These are phyloP conservation scores for Zhuqinia jingwanae DNA, from an alignment of 2,888 invertebrate species.

Conservation along the genomic window DNA sequence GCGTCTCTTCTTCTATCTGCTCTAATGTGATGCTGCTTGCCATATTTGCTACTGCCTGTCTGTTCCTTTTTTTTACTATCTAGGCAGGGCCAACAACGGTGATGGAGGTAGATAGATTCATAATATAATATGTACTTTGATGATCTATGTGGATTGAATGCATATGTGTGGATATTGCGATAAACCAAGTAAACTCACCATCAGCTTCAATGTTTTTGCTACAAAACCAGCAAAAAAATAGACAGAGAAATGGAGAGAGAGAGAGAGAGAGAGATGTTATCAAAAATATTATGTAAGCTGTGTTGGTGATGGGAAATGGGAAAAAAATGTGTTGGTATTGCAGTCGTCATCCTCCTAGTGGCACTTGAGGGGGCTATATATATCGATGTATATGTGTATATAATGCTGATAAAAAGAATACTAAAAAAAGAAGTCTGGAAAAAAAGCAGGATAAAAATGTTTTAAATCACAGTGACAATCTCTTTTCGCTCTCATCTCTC, in stretches of 20 bases:
- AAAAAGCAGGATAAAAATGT: conserved; percentile 57
- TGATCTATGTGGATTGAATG: conserved; percentile 6
- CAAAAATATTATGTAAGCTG: conserved; percentile 28
- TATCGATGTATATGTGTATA: no score
- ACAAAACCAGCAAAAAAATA: neutral
- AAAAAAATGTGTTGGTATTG: neutral
- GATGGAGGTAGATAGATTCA: neutral
- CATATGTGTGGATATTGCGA: neutral
- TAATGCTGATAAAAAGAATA: conserved; percentile 41
- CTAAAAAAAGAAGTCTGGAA: no score
- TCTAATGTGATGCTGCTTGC: conserved; percentile 12
- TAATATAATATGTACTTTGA: no score
- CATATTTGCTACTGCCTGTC: no score
- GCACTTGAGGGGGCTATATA: conserved; percentile 27
- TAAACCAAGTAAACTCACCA: no score
- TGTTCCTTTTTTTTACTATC: neutral
- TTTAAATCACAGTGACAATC: conserved; percentile 61
- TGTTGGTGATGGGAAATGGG: conserved; percentile 20
- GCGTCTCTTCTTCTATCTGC: conserved; percentile 29
- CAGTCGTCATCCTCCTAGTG: neutral
- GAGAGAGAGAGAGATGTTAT: conserved; percentile 42
- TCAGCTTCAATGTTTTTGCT: neutral
- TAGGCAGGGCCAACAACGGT: neutral
- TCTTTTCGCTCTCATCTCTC: conserved; percentile 8
- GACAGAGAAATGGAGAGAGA: no score